Evolutionary conservation across 1,140 invertebrate genomes (phyloP).

Genomic region (Octopus bimaculoides): DNA sequence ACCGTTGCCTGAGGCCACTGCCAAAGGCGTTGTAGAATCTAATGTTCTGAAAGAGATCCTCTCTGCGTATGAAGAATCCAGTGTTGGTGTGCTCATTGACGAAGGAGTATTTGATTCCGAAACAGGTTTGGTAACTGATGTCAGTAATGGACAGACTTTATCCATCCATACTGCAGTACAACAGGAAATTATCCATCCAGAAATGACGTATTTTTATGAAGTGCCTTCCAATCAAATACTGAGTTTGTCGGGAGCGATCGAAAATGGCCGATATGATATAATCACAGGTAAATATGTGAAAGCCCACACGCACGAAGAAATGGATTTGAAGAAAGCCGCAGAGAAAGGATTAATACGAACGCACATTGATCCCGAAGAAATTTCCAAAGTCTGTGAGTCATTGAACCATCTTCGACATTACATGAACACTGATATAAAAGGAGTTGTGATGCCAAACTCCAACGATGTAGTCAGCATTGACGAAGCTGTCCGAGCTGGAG

Average conservation of each 20-base stretch:
- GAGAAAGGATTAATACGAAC: constrained; percentile 32
- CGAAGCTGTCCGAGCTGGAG: constrained; percentile 43
- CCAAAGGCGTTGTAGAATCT: constrained; percentile 79
- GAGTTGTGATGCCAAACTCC: constrained; percentile 29
- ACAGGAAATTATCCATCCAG: constrained; percentile 72
- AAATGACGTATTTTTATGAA: constrained; percentile 56
- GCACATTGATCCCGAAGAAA: constrained; percentile 38
- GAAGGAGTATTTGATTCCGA: constrained; percentile 79
- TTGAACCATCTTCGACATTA: constrained; percentile 32
- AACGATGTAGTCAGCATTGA: constrained; percentile 31
- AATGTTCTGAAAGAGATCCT: constrained; percentile 67
- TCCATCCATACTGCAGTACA: constrained; percentile 71
- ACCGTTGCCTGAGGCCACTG: constrained; percentile 79
- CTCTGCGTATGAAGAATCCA: constrained; percentile 39
- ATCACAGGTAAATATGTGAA: constrained; percentile 41
- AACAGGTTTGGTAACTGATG: constrained; percentile 67
- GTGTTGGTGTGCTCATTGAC: constrained; percentile 61
- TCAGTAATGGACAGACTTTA: constrained; percentile 40
- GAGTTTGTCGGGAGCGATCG: constrained; percentile 41
- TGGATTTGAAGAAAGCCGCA: constrained; percentile 44
- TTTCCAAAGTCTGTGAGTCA: constrained; percentile 35
- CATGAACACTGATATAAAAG: constrained; percentile 37
- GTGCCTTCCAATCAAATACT: constrained; percentile 35
- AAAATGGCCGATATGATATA: constrained; percentile 40
- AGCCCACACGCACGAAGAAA: constrained; percentile 35